Evolutionary conservation across 2,797 vertebrate species (phyloP).

Genomic region (Delichon dasypus): DNA sequence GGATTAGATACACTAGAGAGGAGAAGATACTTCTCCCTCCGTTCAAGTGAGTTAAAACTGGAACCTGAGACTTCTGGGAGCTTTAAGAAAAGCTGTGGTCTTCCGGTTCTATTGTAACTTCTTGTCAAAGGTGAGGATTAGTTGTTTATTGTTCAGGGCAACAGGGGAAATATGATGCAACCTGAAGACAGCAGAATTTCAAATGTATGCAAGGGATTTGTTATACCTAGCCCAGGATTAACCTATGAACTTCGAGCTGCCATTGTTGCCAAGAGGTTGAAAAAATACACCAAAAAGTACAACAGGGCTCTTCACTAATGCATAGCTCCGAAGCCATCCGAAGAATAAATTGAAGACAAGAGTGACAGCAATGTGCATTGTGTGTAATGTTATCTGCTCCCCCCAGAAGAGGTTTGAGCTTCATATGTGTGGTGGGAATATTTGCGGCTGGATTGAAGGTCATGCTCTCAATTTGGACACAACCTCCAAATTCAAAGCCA

Average conservation of each 20-base stretch:
- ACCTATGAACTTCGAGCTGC: background rate
- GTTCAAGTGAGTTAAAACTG: background rate
- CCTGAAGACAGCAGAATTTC: background rate
- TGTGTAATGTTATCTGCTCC: background rate
- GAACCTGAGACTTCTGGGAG: background rate
- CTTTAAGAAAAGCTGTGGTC: background rate
- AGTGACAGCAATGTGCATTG: background rate
- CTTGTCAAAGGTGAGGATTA: background rate
- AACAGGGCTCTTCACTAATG: background rate
- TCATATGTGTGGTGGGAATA: background rate
- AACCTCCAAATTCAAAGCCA: background rate
- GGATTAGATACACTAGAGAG: background rate
- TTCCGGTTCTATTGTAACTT: background rate
- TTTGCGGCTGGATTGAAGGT: background rate
- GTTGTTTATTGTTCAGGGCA: background rate
- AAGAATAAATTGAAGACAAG: background rate
- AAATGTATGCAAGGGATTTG: background rate
- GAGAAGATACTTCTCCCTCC: background rate
- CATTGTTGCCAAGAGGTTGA: background rate
- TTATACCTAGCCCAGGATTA: background rate
- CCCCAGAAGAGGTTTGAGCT: background rate
- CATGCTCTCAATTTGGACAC: accelerated
- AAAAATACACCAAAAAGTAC: background rate
- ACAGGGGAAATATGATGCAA: background rate
- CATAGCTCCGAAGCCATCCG: no score